phyloP scores from a whole-genome alignment of 2,888 invertebrate species.

The Drosophila paucipuncta region DNA sequence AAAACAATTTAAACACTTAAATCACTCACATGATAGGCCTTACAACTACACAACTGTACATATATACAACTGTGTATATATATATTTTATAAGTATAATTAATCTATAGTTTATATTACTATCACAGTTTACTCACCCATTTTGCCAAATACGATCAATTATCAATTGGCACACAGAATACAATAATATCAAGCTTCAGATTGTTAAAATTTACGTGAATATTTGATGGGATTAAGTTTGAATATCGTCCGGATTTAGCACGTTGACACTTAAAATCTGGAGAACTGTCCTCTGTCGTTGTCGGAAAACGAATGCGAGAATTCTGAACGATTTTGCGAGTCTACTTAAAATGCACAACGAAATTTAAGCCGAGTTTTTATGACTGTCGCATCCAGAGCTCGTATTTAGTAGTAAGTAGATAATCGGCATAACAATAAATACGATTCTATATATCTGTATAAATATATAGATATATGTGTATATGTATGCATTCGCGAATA shows the following conservation, averaged over 20 bases:
- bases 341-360: conserved; percentile 38
- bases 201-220: background rate
- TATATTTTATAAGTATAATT: background rate
- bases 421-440: conserved; percentile 39
- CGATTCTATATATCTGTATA: conserved; percentile 4
- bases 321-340: conserved; percentile 52
- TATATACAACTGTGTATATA: no score
- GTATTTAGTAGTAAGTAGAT: conserved; percentile 52
- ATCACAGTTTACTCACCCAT: conserved; percentile 66
- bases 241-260: background rate
- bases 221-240: background rate
- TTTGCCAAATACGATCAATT: conserved; percentile 45
- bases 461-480: conserved; percentile 10
- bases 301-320: conserved; percentile 52
- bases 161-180: conserved; percentile 33
- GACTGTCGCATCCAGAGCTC: conserved; percentile 53
- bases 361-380: conserved; percentile 60
- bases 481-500: conserved; percentile 15
- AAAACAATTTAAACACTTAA: conserved; percentile 24
- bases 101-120: background rate
- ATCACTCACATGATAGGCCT: conserved; percentile 15
- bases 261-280: conserved; percentile 24
- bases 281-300: conserved; percentile 44
- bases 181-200: background rate
- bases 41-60: background rate